phyloP scores from a whole-genome alignment of 2,888 invertebrate genomes.

The Drosophila merina region DNA sequence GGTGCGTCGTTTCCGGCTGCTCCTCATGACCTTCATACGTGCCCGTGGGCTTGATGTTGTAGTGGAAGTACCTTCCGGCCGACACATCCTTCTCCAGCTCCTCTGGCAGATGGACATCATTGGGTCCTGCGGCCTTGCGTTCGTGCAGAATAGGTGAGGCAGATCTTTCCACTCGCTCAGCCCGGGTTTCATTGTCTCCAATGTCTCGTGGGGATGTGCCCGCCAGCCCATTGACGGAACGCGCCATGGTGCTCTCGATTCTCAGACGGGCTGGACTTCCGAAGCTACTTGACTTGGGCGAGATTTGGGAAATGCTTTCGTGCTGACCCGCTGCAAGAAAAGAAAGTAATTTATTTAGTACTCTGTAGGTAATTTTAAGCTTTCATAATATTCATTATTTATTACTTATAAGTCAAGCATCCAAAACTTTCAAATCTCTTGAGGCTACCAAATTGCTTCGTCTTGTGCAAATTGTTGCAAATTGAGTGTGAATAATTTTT shows the following conservation, averaged over 20 bases:
- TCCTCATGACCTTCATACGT: conserved; percentile 66
- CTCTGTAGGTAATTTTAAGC: not conserved
- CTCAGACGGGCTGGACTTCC: conserved; percentile 69
- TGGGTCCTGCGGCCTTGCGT: conserved; percentile 81
- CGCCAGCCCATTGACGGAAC: conserved; percentile 56
- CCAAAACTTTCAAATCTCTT: too few relatives aligned
- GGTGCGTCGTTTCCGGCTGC: conserved; percentile 72
- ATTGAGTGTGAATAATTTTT: too few relatives aligned
- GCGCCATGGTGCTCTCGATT: conserved; percentile 73
- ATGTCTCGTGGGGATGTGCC: conserved; percentile 50
- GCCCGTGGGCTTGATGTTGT: conserved; percentile 83
- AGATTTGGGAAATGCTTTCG: conserved; percentile 87
- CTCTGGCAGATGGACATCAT: conserved; percentile 75
- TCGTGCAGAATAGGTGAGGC: conserved; percentile 86
- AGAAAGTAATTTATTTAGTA: not conserved
- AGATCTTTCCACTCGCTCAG: conserved; percentile 85
- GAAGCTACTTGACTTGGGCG: conserved; percentile 86
- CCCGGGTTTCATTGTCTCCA: conserved; percentile 82
- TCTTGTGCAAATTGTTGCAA: too few relatives aligned
- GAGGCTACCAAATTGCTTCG: too few relatives aligned
- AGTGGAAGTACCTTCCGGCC: conserved; percentile 82
- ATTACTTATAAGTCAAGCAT: too few relatives aligned
- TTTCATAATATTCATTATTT: not conserved
- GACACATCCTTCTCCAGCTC: conserved; percentile 67
- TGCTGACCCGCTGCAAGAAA: conserved; percentile 65